These are phyloP conservation scores for Conistra vaccinii DNA, from an alignment of 2,888 invertebrate species.

Conservation along the genomic window DNA sequence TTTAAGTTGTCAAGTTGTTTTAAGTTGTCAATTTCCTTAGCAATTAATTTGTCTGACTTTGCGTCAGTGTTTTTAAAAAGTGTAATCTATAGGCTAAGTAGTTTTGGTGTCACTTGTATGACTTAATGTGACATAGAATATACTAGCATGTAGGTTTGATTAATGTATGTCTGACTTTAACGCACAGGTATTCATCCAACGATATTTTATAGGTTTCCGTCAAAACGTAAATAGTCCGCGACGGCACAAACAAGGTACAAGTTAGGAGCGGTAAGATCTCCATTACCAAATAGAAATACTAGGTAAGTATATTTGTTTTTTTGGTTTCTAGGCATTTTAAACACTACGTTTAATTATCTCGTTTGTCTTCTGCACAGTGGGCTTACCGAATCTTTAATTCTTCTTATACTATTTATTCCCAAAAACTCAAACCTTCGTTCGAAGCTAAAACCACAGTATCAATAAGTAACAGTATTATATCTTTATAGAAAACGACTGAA, in stretches of 20 bases:
- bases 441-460: neutral
- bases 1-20: too few relatives aligned
- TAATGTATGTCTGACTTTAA: constrained; percentile 56
- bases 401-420: neutral
- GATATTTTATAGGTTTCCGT: constrained; percentile 57
- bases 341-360: neutral
- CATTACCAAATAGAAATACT: neutral
- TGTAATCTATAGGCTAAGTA: neutral
- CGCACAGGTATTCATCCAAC: constrained; percentile 36
- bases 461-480: too few relatives aligned
- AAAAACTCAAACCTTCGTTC: neutral
- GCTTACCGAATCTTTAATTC: neutral
- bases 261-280: constrained; percentile 30
- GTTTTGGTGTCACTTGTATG: neutral
- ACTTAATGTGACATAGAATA: constrained; percentile 9
- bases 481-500: too few relatives aligned
- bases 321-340: neutral
- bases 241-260: constrained; percentile 35
- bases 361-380: neutral
- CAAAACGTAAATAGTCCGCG: constrained; percentile 53
- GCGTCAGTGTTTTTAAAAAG: neutral
- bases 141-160: constrained; percentile 44
- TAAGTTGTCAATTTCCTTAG: neutral
- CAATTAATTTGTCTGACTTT: neutral
- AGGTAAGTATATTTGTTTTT: neutral